Base-by-base conservation (phyloP, 23 tunicate species). In the Clavelina lepadiformis region DNA sequence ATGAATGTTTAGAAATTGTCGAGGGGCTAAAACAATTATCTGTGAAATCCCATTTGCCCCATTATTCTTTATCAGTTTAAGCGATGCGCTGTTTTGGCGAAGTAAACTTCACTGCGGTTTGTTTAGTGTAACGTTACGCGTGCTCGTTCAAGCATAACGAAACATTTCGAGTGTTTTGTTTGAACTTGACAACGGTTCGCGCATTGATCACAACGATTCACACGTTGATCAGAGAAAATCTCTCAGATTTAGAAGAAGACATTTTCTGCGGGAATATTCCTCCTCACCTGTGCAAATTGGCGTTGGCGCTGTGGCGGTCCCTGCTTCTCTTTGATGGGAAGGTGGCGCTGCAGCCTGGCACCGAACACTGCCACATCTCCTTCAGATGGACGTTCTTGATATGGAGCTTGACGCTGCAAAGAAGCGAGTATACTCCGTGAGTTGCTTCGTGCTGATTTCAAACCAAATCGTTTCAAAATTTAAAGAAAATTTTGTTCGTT, bases 301-400 rank as follows among this genome's bases (percentile, higher is more conserved):
- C 79, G 33, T 89, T 89, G 1, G 97, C 97, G 68, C 89, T 81
- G 49, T 89, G 97, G 31, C 97, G 63, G 46, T 89, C 97, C 46
- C 97, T 61, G 55, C 97, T 89, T 44, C 97, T 54, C 47, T 89
- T 89, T 3, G 97, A 89, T 58, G 97, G 97, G 51, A 89, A 89
- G 5, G 83, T 89, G 24, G 97, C 80, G 68, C 62, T 75, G 76
- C 97, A 89, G 32, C 97, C 97, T 2, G 74, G 65, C 0, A 89
- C 97, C 1, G 88, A 65, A 65, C 97, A 89, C 32, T 81, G 74
- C 97, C 97, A 89, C 85, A 75, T 89, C 46, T 76, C 86, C 47
- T 89, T 89, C 79, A 89, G 36, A 55, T 89, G 97, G 49, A 89
- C 97, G 63, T 89, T 89, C 62, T 89, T 89, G 58, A 89, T 89